Evolutionary conservation across 2,888 invertebrate species (phyloP).

Genomic region (Cyclophora albipunctata): DNA sequence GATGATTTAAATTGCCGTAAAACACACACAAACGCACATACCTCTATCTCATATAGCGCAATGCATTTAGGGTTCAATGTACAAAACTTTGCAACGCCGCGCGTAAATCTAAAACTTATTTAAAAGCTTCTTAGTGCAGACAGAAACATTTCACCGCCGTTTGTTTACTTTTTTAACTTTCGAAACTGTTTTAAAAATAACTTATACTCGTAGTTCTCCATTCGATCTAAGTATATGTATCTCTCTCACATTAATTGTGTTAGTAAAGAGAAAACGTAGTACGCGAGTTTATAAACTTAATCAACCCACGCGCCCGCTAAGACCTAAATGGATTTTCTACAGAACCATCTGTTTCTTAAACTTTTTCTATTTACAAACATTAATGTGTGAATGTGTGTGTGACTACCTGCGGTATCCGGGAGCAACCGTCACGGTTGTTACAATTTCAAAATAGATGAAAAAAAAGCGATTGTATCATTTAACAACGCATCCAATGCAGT

Average conservation of each 20-base stretch:
- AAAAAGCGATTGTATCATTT: slow-evolving; percentile 41
- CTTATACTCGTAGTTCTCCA: too few species aligned
- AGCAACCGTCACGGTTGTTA: slow-evolving; percentile 50
- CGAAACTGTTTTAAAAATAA: too few species aligned
- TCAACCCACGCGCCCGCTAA: too few species aligned
- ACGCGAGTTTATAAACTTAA: background rate
- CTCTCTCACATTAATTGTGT: too few species aligned
- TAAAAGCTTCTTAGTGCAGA: slow-evolving; percentile 6
- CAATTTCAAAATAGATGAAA: slow-evolving; percentile 51
- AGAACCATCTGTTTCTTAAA: slow-evolving; percentile 21
- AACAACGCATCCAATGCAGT: slow-evolving; percentile 46
- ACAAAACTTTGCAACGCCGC: slow-evolving; percentile 3
- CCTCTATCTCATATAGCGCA: background rate
- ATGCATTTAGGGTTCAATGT: slow-evolving; percentile 28
- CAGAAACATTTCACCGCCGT: slow-evolving; percentile 1
- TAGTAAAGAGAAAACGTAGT: background rate
- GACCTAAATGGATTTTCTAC: slow-evolving; percentile 7
- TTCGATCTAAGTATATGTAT: too few species aligned
- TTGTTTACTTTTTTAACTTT: background rate
- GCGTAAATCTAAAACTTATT: background rate
- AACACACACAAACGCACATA: slow-evolving; percentile 23
- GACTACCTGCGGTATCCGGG: slow-evolving; percentile 66
- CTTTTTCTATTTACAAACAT: slow-evolving; percentile 38
- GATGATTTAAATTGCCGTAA: slow-evolving; percentile 45
- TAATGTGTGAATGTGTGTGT: slow-evolving; percentile 50